phyloP scores from a whole-genome alignment of 92 coral and sea anemone genomes.

The Chrysogorgia sp. region DNA sequence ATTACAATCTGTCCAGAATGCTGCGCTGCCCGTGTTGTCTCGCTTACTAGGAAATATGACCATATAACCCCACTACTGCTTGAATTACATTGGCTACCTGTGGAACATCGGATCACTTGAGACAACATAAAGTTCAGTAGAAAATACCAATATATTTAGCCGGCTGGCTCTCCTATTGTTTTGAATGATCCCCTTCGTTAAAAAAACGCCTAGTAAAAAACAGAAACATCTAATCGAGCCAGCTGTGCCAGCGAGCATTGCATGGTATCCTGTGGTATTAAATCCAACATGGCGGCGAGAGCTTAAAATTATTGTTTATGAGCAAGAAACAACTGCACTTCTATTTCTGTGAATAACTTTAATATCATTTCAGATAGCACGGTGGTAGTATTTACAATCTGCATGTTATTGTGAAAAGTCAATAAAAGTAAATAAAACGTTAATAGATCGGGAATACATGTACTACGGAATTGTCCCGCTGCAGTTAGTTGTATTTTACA shows the following conservation, averaged over 20 bases:
- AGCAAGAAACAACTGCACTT: conserved; percentile 36
- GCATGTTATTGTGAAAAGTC: too few species aligned
- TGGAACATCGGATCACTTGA: too few species aligned
- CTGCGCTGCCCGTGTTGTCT: too few species aligned
- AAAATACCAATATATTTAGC: conserved; percentile 1
- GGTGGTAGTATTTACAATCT: too few species aligned
- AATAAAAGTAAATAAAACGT: conserved; percentile 34
- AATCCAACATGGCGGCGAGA: conserved; percentile 57
- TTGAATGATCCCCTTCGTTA: background rate
- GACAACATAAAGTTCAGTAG: background rate
- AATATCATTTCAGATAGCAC: too few species aligned
- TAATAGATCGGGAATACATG: conserved; percentile 45
- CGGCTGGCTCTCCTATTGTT: conserved; percentile 17
- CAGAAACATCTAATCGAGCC: conserved; percentile 14
- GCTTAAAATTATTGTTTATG: conserved; percentile 26
- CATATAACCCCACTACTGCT: background rate
- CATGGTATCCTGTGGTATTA: conserved; percentile 53
- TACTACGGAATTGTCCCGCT: conserved; percentile 30
- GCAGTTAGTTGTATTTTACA: conserved; percentile 57
- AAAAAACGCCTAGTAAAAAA: too few species aligned
- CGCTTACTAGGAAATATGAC: conserved; percentile 12
- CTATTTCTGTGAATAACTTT: conserved; percentile 21
- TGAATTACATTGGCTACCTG: conserved; percentile 11
- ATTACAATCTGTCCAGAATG: too few species aligned
- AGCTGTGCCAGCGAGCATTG: conserved; percentile 31